Conservation (phyloP, 2,113 vertebrate species). For the Montifringilla adamsi region DNA sequence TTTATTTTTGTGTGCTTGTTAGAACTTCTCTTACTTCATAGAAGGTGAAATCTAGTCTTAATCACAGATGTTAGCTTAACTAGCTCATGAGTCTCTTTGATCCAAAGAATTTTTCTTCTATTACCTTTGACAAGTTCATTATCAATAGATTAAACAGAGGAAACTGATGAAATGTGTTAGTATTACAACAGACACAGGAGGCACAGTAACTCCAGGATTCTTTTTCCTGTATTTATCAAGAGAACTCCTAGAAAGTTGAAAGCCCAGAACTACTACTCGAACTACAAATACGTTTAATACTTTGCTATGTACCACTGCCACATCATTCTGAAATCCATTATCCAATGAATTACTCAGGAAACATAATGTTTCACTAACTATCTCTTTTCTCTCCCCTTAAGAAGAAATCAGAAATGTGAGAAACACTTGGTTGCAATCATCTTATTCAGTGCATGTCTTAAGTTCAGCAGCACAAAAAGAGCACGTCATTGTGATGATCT, state of each 20-base stretch:
- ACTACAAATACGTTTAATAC: not conserved
- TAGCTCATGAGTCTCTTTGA: not conserved
- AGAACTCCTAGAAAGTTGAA: not conserved
- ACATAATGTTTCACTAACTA: not conserved
- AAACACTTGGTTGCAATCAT: not conserved
- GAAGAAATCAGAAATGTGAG: not conserved
- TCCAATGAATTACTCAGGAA: not conserved
- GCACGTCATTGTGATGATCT: not conserved
- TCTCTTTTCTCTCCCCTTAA: not conserved
- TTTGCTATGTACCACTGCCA: not conserved
- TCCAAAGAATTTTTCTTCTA: not conserved
- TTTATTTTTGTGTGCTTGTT: not conserved
- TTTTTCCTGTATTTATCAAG: not conserved
- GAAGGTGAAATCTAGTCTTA: slow-evolving; percentile 1
- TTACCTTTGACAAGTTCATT: not conserved
- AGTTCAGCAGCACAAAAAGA: not conserved
- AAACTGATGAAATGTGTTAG: not conserved
- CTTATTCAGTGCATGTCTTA: not conserved
- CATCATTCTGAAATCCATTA: not conserved
- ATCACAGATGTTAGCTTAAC: not conserved
- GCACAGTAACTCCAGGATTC: not conserved
- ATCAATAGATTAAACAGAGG: not conserved
- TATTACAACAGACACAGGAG: not conserved
- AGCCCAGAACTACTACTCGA: not conserved
- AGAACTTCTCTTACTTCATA: not conserved